A percentile compares a stretch with the other conserved stretches of the same genome.
These are phyloP conservation scores for Campylorhamphus procurvoides DNA, from an alignment of 2,113 vertebrate species.

Conservation along the genomic window DNA sequence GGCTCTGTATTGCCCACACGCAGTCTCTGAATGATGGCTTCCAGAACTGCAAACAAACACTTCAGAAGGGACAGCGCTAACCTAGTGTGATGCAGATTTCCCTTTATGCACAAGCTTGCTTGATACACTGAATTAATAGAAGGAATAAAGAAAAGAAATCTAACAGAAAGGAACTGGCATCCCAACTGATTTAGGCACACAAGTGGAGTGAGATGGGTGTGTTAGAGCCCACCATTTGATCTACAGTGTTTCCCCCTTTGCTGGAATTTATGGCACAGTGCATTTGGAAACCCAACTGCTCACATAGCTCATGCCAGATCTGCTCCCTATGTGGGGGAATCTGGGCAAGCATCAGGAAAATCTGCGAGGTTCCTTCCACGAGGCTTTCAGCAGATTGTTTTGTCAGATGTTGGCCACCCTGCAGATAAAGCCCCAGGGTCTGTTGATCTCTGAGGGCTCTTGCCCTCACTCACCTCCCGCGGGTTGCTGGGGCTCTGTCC, in stretches of 20 bases:
- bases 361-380: not conserved
- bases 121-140: not conserved
- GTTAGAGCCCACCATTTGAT: not conserved
- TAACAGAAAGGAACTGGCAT: not conserved
- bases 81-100: not conserved
- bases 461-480: not conserved
- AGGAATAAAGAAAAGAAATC: not conserved
- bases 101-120: fast-evolving
- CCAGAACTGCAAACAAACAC: not conserved
- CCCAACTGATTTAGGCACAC: not conserved
- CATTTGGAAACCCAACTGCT: not conserved
- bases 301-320: not conserved
- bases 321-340: not conserved
- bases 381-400: not conserved
- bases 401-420: conserved; percentile 10
- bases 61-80: too few relatives aligned
- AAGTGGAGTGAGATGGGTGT: not conserved
- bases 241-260: not conserved
- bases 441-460: not conserved
- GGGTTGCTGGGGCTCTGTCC: not conserved
- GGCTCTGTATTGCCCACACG: not conserved
- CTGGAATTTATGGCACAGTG: not conserved
- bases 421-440: not conserved
- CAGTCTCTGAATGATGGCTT: fast-evolving
- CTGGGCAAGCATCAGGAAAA: not conserved